Base-by-base conservation (phyloP, 2,113 vertebrate genomes). In the Osmerus mordax region DNA sequence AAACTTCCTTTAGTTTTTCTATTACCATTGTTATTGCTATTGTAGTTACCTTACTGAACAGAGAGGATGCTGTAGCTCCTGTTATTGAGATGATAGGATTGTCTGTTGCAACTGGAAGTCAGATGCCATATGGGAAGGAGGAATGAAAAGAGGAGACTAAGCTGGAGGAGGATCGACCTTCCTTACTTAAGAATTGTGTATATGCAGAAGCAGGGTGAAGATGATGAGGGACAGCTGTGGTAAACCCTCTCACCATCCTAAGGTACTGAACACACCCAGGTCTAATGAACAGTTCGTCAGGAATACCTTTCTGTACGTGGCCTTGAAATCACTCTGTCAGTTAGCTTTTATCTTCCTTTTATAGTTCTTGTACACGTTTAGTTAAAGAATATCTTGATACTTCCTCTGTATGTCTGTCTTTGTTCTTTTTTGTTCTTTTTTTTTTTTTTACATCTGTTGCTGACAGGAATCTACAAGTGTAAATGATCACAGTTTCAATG, bases 401-500 rank as follows among this genome's bases (percentile, higher is more conserved):
- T 69, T 16, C 53, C 36, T 68, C 55, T 66, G 25, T 73, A 67
- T 6, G 53, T 72, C 51, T 77, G 70, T 72, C 54, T 58, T 54
- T 64, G 47, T 54, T 41, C 78, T 32, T 68, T 70, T 79, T 47
- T 18, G 23, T 23, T 23, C 23, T 54, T 64, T 47, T 54, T 41
- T 78, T 32, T 68, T 70, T 79, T 47, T 18, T 77, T 67, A 81
- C 65, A 64, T 83, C 64, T 41, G 69, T n/a, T 0, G 76, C 75
- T 77, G 78, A 84, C 90, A 90, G 84, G 86, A 88, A 89, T 85
- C 88, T 85, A 84, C 86, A 83, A 32, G 62, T 77, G 83, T 80
- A 83, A 79, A 88, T 91, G 87, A 90, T 91, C 83, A 85, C 78
- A 88, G 78, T 87, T 83, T 83, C 88, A 90, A 85, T 83, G 83